Conservation (phyloP, 2,888 invertebrate species). For the Conops quadrifasciatus region DNA sequence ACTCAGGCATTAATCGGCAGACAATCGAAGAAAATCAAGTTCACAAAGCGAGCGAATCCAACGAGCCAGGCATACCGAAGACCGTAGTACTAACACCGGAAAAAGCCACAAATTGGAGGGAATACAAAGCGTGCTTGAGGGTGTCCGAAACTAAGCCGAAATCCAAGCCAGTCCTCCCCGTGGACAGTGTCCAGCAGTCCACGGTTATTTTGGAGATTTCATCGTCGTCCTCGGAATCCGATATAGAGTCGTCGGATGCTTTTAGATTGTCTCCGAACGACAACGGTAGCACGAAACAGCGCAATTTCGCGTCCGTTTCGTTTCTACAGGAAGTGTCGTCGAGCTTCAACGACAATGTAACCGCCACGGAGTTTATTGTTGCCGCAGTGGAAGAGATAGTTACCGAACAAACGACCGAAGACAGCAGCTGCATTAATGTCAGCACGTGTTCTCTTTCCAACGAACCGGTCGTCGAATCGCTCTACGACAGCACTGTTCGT, state of each 20-base stretch:
- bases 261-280: not conserved
- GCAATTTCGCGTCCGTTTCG: slow-evolving; percentile 38
- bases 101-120: slow-evolving; percentile 47
- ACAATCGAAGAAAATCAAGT: not conserved
- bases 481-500: not conserved
- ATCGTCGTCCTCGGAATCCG: slow-evolving; percentile 32
- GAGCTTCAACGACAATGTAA: slow-evolving; percentile 12
- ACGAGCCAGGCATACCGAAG: not conserved
- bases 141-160: slow-evolving; percentile 9
- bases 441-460: not conserved
- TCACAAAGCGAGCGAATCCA: not conserved
- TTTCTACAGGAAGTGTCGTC: slow-evolving; percentile 33
- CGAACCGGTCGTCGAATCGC: not conserved
- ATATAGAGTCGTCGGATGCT: slow-evolving; percentile 3
- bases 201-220: slow-evolving; percentile 38
- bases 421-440: slow-evolving; percentile 1
- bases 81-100: slow-evolving; percentile 38
- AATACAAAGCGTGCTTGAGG: slow-evolving; percentile 46
- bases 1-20: slow-evolving; percentile 1
- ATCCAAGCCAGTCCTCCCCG: not conserved
- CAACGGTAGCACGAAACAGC: slow-evolving; percentile 23
- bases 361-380: slow-evolving; percentile 38
- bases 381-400: slow-evolving; percentile 42
- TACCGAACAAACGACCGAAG: slow-evolving; percentile 20
- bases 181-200: not conserved